Conservation (phyloP, 2,797 vertebrate genomes). For the Premnoplex brunnescens region DNA sequence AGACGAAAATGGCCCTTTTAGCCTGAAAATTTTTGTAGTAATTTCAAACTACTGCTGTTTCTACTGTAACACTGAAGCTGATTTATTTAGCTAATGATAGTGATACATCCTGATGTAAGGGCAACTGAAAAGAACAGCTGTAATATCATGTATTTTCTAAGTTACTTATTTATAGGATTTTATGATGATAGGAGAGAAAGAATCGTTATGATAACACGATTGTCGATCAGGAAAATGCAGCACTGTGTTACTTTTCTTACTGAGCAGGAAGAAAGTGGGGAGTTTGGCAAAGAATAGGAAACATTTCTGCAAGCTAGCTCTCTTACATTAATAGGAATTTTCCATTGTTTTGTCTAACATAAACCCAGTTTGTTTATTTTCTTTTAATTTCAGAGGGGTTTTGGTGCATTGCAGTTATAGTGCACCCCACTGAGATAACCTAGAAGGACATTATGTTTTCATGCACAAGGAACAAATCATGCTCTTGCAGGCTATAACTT, state of each 20-base stretch:
- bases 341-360: constrained; percentile 1
- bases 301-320: neutral
- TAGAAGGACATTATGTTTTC: constrained; percentile 3
- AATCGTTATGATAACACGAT: neutral
- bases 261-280: neutral
- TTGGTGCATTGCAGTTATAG: constrained; percentile 42
- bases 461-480: neutral
- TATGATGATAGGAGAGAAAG: neutral
- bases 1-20: neutral
- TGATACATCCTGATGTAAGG: neutral
- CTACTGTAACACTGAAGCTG: neutral
- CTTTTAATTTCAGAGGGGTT: constrained; percentile 1
- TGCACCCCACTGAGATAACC: constrained; percentile 10
- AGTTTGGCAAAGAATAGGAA: neutral
- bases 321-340: neutral
- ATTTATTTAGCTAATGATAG: neutral
- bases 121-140: neutral
- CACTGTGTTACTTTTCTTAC: neutral
- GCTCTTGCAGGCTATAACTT: neutral
- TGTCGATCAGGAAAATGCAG: neutral
- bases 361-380: neutral
- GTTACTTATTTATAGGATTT: neutral
- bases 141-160: neutral
- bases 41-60: neutral
- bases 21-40: neutral